These are phyloP conservation scores for Nezara viridula DNA, from an alignment of 2,888 invertebrate genomes.

Conservation along the genomic window DNA sequence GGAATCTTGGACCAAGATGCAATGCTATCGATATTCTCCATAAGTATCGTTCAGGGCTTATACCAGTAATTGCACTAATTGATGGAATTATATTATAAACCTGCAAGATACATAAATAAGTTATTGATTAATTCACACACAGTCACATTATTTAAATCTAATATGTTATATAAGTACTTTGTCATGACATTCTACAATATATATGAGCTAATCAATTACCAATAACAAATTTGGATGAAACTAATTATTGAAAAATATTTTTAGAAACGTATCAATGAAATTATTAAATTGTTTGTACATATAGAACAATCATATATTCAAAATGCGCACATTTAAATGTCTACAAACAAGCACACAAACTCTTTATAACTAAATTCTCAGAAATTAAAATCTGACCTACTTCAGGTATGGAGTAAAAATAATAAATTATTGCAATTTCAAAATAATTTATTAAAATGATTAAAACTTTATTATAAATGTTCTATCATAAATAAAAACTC, in stretches of 20 bases:
- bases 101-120: conserved; percentile 71
- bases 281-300: not conserved
- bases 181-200: not conserved
- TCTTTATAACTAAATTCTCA: not conserved
- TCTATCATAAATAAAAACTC: no score
- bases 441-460: not conserved
- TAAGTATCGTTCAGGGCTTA: conserved; percentile 91
- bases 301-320: not conserved
- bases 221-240: no score
- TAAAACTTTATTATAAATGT: not conserved
- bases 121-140: not conserved
- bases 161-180: not conserved
- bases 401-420: not conserved
- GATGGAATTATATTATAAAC: conserved; percentile 95
- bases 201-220: not conserved
- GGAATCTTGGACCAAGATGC: conserved; percentile 90
- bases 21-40: conserved; percentile 94
- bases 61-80: conserved; percentile 95
- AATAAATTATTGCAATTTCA: not conserved
- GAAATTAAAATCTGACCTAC: not conserved
- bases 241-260: no score
- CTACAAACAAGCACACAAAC: not conserved
- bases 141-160: not conserved
- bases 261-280: no score
- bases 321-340: not conserved